Evolutionary conservation across 2,888 invertebrate genomes (phyloP).

Genomic region (Tachina lurida): DNA sequence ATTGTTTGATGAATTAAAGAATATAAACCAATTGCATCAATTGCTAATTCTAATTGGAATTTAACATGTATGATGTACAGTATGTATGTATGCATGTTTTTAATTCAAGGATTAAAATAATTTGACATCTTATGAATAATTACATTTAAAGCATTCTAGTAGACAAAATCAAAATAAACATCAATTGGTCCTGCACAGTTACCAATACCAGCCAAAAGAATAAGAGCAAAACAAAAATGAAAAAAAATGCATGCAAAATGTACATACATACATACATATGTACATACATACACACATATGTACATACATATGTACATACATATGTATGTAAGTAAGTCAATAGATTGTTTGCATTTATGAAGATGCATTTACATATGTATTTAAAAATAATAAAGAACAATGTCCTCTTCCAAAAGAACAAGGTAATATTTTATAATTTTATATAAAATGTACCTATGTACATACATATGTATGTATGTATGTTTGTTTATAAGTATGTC

Average conservation of each 20-base stretch:
- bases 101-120: too few species aligned
- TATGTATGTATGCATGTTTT: not conserved
- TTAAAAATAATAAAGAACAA: slow-evolving; percentile 25
- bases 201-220: not conserved
- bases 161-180: too few species aligned
- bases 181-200: too few species aligned
- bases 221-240: not conserved
- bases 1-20: too few species aligned
- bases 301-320: not conserved
- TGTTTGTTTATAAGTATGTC: not conserved
- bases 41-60: too few species aligned
- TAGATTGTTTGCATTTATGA: too few species aligned
- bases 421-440: slow-evolving; percentile 17
- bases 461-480: not conserved
- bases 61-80: too few species aligned
- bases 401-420: slow-evolving; percentile 30
- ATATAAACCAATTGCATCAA: too few species aligned
- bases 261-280: not conserved
- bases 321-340: not conserved
- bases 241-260: not conserved
- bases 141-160: too few species aligned
- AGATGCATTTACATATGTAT: too few species aligned
- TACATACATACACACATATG: too few species aligned
- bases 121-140: too few species aligned
- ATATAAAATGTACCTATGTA: not conserved